phyloP scores from a whole-genome alignment of 2,888 invertebrate species.

The Philaethria dido region DNA sequence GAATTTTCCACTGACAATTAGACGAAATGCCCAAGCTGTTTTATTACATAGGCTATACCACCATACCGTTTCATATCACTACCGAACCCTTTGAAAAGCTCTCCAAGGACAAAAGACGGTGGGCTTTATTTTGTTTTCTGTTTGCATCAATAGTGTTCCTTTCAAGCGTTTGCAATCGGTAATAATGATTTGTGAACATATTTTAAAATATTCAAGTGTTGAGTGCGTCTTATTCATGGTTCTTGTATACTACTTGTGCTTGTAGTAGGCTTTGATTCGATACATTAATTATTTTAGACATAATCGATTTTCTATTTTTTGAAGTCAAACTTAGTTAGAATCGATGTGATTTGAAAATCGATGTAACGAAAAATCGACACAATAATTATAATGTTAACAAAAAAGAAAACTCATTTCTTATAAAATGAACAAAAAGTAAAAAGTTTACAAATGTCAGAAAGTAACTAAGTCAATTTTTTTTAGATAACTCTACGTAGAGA shows the following conservation, averaged over 20 bases:
- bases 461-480: too few species aligned
- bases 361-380: too few species aligned
- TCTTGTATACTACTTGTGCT: constrained; percentile 9
- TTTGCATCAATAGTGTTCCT: constrained; percentile 36
- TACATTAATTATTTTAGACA: not conserved
- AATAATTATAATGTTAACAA: too few species aligned
- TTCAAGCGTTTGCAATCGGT: constrained; percentile 46
- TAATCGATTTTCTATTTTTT: not conserved
- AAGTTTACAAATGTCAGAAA: too few species aligned
- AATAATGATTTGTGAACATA: constrained; percentile 33
- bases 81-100: constrained; percentile 60
- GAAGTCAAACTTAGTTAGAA: too few species aligned
- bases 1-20: too few species aligned
- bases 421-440: too few species aligned
- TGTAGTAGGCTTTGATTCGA: constrained; percentile 17
- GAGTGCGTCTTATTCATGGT: constrained; percentile 19
- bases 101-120: constrained; percentile 56
- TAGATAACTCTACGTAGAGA: too few species aligned
- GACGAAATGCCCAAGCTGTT: not conserved
- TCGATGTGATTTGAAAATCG: too few species aligned
- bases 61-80: constrained; percentile 59
- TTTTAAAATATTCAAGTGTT: constrained; percentile 22
- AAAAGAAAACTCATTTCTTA: too few species aligned
- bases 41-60: not conserved
- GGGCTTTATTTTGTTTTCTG: constrained; percentile 50